Conservation (phyloP, 1,140 invertebrate genomes). For the Dendrolimus punctatus region DNA sequence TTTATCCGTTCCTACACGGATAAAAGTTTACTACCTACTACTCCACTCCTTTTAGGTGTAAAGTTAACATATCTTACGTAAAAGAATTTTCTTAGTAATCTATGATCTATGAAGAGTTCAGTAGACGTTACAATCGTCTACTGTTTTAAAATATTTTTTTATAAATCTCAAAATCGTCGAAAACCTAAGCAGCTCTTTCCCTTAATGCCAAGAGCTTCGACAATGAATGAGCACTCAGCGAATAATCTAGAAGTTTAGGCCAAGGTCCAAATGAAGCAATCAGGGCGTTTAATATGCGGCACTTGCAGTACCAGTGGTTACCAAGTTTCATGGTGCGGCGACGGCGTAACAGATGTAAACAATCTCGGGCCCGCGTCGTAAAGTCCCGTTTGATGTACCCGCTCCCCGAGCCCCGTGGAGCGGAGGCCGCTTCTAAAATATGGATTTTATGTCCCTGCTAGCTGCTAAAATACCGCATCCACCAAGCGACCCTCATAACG, state of each 20-base stretch:
- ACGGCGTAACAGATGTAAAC: slow-evolving; percentile 67
- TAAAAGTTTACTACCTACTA: too few relatives aligned
- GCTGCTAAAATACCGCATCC: slow-evolving; percentile 57
- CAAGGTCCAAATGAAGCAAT: slow-evolving; percentile 15
- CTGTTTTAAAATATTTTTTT: too few relatives aligned
- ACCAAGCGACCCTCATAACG: slow-evolving; percentile 44
- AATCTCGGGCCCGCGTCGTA: slow-evolving; percentile 59
- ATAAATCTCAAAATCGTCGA: too few relatives aligned
- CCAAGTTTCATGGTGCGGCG: slow-evolving; percentile 56
- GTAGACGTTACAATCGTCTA: too few relatives aligned
- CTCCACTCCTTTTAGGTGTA: too few relatives aligned
- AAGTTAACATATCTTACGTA: too few relatives aligned
- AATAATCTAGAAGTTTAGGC: slow-evolving; percentile 12
- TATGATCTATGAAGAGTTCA: too few relatives aligned
- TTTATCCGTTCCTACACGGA: too few relatives aligned
- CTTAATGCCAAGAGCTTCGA: too few relatives aligned
- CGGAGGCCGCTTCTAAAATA: slow-evolving; percentile 52
- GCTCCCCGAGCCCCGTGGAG: slow-evolving; percentile 24
- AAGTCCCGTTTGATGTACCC: slow-evolving; percentile 65
- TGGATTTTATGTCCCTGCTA: slow-evolving; percentile 60
- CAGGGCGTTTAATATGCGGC: slow-evolving; percentile 18
- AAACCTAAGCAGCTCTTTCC: too few relatives aligned
- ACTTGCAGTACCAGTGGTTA: slow-evolving; percentile 56
- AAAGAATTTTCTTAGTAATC: too few relatives aligned
- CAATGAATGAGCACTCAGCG: too few relatives aligned